Percentiles rank a stretch among this genome's conserved stretches.
phyloP scores from a whole-genome alignment of 2,888 invertebrate genomes.

The Cabera pusaria region DNA sequence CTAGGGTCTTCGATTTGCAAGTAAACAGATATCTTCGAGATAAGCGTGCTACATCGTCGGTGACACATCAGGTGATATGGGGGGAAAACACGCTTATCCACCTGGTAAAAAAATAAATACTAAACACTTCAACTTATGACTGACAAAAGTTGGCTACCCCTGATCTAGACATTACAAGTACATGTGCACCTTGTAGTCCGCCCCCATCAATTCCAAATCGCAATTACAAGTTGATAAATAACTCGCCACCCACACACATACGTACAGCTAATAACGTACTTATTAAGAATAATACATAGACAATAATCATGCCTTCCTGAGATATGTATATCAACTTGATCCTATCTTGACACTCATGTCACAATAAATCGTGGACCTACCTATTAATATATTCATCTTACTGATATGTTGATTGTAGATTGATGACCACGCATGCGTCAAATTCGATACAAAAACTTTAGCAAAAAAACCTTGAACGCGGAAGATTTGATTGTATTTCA shows the following conservation, averaged over 20 bases:
- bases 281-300: too few relatives aligned
- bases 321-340: slow-evolving; percentile 45
- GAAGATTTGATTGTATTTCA: slow-evolving; percentile 42
- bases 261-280: slow-evolving; percentile 12
- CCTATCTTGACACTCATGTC: slow-evolving; percentile 60
- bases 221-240: slow-evolving; percentile 43
- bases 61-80: too few relatives aligned
- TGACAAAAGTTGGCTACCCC: slow-evolving; percentile 5
- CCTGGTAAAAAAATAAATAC: too few relatives aligned
- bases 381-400: slow-evolving; percentile 46
- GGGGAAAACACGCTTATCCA: too few relatives aligned
- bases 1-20: too few relatives aligned
- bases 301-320: slow-evolving; percentile 25
- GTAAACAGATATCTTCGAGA: too few relatives aligned
- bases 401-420: slow-evolving; percentile 67
- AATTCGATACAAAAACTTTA: slow-evolving; percentile 35
- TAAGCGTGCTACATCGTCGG: too few relatives aligned
- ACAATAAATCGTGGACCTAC: slow-evolving; percentile 37
- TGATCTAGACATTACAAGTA: slow-evolving; percentile 9
- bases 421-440: slow-evolving; percentile 48
- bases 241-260: slow-evolving; percentile 44
- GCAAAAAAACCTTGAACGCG: slow-evolving; percentile 43
- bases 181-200: slow-evolving; percentile 21
- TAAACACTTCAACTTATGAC: too few relatives aligned
- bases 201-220: slow-evolving; percentile 31